Evolutionary conservation across 2,888 invertebrate genomes (phyloP).

Genomic region (Plagodis pulveraria): DNA sequence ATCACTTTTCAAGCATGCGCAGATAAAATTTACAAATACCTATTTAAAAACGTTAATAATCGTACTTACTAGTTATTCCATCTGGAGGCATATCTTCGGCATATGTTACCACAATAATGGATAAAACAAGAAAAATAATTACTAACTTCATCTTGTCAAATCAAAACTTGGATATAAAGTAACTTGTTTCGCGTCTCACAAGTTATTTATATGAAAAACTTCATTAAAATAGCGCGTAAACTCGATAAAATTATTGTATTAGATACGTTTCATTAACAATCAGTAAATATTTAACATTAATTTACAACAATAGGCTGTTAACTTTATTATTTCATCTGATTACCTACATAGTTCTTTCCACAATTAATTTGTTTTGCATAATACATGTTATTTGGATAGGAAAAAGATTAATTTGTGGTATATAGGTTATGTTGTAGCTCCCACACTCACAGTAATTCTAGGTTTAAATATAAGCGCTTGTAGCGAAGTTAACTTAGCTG

Average conservation of each 20-base stretch:
- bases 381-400: not conserved
- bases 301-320: not conserved
- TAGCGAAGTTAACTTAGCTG: no score
- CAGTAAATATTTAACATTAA: not conserved
- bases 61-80: not conserved
- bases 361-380: not conserved
- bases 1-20: no score
- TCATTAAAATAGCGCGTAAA: not conserved
- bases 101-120: not conserved
- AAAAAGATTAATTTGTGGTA: not conserved
- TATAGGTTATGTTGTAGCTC: not conserved
- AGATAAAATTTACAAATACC: no score
- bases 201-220: not conserved
- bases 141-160: not conserved
- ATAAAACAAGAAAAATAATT: not conserved
- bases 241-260: not conserved
- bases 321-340: not conserved
- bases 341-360: not conserved
- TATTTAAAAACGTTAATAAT: not conserved
- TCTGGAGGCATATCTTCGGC: not conserved
- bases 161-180: not conserved
- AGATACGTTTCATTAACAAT: not conserved
- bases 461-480: no score
- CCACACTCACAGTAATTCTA: no score
- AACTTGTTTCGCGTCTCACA: not conserved